Conservation (phyloP, 2,888 invertebrate species). For the Lepidonotus clava region DNA sequence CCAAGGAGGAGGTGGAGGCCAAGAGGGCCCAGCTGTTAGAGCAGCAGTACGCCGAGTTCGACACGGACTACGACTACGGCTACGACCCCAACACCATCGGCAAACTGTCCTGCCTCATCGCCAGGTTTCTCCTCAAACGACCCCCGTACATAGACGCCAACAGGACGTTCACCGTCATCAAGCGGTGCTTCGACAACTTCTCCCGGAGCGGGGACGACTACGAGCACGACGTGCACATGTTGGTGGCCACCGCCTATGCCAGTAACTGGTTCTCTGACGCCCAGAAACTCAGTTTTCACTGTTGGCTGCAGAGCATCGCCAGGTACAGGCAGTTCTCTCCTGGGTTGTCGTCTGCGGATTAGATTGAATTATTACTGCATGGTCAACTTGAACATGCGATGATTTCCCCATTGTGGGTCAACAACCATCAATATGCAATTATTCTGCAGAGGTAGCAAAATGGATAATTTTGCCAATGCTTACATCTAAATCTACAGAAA, state of each 20-base stretch:
- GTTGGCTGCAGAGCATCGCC: constrained; percentile 72
- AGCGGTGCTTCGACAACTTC: constrained; percentile 73
- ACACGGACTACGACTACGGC: constrained; percentile 74
- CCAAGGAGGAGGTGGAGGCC: constrained; percentile 70
- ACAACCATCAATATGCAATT: too few relatives aligned
- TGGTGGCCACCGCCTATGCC: constrained; percentile 76
- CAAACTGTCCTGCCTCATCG: constrained; percentile 72
- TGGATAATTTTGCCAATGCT: too few relatives aligned
- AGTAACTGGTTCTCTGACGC: constrained; percentile 76
- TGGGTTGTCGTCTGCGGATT: too few relatives aligned
- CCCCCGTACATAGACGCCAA: constrained; percentile 73
- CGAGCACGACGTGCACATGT: constrained; percentile 77
- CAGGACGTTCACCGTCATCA: constrained; percentile 71
- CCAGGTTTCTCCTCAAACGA: constrained; percentile 70
- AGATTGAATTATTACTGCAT: too few relatives aligned
- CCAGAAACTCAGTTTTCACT: constrained; percentile 70
- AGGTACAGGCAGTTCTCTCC: neutral
- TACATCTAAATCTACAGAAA: too few relatives aligned
- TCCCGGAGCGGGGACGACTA: constrained; percentile 67
- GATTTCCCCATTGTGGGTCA: too few relatives aligned
- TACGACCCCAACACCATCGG: constrained; percentile 72
- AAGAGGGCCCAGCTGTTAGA: constrained; percentile 68
- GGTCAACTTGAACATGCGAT: too few relatives aligned
- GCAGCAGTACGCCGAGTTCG: constrained; percentile 69
- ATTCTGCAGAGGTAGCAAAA: too few relatives aligned